Evolutionary conservation across 1,140 invertebrate genomes (phyloP).

Genomic region (Drosophila punjabiensis): DNA sequence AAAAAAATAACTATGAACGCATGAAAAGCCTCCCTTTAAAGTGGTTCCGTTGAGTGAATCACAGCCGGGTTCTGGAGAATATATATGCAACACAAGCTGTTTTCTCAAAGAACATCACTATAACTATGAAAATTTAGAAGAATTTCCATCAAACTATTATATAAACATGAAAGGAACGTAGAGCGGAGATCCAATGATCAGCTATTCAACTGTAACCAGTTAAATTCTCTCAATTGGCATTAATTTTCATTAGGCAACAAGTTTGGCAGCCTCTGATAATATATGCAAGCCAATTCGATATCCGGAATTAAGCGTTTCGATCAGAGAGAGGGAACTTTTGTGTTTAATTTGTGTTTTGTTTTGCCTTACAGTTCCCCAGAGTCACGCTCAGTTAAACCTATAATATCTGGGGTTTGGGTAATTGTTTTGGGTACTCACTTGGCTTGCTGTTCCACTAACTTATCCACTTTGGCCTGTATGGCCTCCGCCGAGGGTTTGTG

Average conservation of each 20-base stretch:
- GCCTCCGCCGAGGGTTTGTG: slow-evolving; percentile 86
- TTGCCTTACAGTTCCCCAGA: slow-evolving; percentile 16
- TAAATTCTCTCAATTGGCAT: slow-evolving; percentile 43
- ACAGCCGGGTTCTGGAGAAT: background rate
- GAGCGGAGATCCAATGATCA: background rate
- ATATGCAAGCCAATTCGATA: slow-evolving; percentile 67
- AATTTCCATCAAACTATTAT: background rate
- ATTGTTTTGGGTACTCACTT: slow-evolving; percentile 86
- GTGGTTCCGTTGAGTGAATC: slow-evolving; percentile 22
- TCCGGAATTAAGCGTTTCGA: slow-evolving; percentile 64
- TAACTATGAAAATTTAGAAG: background rate
- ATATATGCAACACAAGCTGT: background rate
- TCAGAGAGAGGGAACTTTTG: slow-evolving; percentile 18
- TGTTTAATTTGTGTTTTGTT: slow-evolving; percentile 21
- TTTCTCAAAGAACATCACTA: background rate
- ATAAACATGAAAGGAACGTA: background rate
- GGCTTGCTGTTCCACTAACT: slow-evolving; percentile 86
- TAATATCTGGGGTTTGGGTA: slow-evolving; percentile 11
- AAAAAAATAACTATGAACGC: slow-evolving; percentile 8
- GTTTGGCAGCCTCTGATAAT: slow-evolving; percentile 42
- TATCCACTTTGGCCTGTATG: slow-evolving; percentile 87
- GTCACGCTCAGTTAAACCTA: slow-evolving; percentile 60
- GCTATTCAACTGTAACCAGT: slow-evolving; percentile 52
- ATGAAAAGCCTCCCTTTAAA: slow-evolving; percentile 6
- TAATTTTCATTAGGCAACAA: slow-evolving; percentile 67